Base-by-base conservation (phyloP, 2,113 vertebrate species). In the Centropus unirufus region DNA sequence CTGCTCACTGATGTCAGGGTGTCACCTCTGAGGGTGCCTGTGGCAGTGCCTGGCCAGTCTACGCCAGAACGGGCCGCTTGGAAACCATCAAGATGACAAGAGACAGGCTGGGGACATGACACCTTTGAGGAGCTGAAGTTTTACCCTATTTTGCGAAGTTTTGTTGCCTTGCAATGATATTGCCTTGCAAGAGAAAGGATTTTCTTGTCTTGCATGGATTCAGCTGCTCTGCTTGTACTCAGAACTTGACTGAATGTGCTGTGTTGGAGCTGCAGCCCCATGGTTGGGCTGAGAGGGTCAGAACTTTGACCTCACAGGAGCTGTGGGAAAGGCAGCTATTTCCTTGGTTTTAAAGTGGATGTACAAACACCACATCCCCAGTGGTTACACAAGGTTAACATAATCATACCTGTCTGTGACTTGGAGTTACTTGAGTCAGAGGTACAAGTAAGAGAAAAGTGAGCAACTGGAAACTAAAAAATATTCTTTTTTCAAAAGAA, bases 1-100 rank as follows among this genome's bases (percentile, higher is more conserved):
- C 39, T 23, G 32, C 32, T 51, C 9, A 7, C 39, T 0, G 0
- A 14, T 34, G 13, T 23, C 34, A 76, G 18, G 11, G 11, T 6
- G 14, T 32, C 24, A 49, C 47, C 17, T 39, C 69, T 47, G n/a
- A n/a, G 49, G 49, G 18, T 12, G 36, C 3, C 34, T 73, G 26
- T 29, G 46, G 44, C 18, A 70, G 23, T 8, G 18, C 36, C n/a
- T 39, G 79, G 16, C 29, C 70, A 59, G 42, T 26, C 44, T 26
- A 46, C 10, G 22, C 14, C 24, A 24, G 47, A 85, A 27, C 29
- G 51, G 39, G 8, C 39, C 32, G 18, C 17, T n/a, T 26, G 49
- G 40, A 79, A 57, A 14, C 9, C 17, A 47, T 29, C 11, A 13
- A 64, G 49, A 32, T 51, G 62, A 46, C 36, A 81, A 7, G 9